phyloP scores from a whole-genome alignment of 1,140 invertebrate species.

The Battus philenor region DNA sequence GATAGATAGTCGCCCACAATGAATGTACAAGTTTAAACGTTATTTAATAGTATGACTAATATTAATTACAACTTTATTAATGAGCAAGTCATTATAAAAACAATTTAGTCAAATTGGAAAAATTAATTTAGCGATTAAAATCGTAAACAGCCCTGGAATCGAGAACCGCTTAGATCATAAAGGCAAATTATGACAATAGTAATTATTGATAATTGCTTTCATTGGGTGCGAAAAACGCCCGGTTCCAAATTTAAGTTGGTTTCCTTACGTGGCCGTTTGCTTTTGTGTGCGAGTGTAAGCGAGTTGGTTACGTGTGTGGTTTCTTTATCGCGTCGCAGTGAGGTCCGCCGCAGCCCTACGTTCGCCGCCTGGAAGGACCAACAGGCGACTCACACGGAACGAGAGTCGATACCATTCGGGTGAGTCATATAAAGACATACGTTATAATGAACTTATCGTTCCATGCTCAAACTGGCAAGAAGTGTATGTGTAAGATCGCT shows the following conservation, averaged over 20 bases:
- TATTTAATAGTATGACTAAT: slow-evolving; percentile 13
- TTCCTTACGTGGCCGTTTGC: slow-evolving; percentile 30
- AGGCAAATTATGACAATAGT: slow-evolving; percentile 3
- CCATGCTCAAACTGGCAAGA: not conserved
- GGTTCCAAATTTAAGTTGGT: slow-evolving; percentile 43
- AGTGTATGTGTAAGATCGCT: slow-evolving; percentile 9
- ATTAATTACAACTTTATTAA: not conserved
- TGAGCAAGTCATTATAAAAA: not conserved
- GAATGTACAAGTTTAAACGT: slow-evolving; percentile 27
- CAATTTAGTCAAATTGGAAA: not conserved
- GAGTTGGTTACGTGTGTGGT: slow-evolving; percentile 37
- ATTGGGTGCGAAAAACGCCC: slow-evolving; percentile 13
- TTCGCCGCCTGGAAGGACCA: slow-evolving; percentile 84
- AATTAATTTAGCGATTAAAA: slow-evolving; percentile 24
- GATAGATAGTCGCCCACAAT: slow-evolving; percentile 4
- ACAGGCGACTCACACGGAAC: slow-evolving; percentile 92
- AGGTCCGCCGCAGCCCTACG: slow-evolving; percentile 62
- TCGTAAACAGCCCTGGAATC: slow-evolving; percentile 21
- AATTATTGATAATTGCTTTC: not conserved
- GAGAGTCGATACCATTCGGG: slow-evolving; percentile 98
- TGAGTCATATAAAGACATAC: slow-evolving; percentile 72
- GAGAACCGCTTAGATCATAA: not conserved
- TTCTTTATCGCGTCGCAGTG: slow-evolving; percentile 61
- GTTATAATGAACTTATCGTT: slow-evolving; percentile 30
- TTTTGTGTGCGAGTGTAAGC: slow-evolving; percentile 42